A percentile compares a stretch with the other conserved stretches of the same genome.
Evolutionary conservation across 2,113 vertebrate species (phyloP).

Genomic region (Himantopus leucocephalus): DNA sequence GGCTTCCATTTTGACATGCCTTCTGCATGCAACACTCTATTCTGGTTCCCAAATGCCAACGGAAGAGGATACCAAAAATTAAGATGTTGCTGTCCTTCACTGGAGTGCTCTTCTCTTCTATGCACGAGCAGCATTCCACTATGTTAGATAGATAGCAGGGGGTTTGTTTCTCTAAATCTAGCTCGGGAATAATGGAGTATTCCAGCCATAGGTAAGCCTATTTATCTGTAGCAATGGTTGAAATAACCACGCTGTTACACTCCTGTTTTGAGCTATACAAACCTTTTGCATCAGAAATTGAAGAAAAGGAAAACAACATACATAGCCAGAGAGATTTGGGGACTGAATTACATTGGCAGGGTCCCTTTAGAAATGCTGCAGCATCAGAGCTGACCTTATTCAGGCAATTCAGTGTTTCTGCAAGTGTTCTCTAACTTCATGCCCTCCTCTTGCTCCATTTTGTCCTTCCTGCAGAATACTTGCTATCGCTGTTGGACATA

Average conservation of each 20-base stretch:
- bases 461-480: neutral
- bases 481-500: neutral
- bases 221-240: neutral
- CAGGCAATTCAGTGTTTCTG: neutral
- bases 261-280: neutral
- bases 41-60: neutral
- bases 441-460: neutral
- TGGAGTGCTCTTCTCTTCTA: neutral
- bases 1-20: neutral
- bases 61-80: neutral
- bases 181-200: neutral
- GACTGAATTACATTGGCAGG: neutral
- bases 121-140: fast-evolving
- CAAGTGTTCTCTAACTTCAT: neutral
- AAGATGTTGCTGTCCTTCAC: neutral
- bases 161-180: neutral
- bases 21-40: neutral
- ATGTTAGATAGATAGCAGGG: neutral
- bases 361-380: neutral
- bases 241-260: neutral
- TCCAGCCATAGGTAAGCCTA: neutral
- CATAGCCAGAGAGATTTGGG: neutral
- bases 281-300: neutral
- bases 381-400: neutral
- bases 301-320: neutral